Base-by-base conservation (phyloP, 2,113 vertebrate species). In the Gyps fulvus region DNA sequence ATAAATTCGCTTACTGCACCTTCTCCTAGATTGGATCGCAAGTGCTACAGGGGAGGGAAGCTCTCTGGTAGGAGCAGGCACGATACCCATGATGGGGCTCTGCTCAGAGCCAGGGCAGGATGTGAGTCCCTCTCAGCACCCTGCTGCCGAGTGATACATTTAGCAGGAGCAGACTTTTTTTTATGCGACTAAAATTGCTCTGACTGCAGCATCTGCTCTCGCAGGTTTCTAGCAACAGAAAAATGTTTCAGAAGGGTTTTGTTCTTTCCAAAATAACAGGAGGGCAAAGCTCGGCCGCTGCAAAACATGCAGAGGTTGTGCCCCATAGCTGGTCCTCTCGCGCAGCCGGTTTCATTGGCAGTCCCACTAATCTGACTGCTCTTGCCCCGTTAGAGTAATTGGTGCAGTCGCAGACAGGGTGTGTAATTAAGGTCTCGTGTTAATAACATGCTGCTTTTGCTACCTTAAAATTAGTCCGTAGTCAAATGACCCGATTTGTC, bases 251-350 rank as follows among this genome's bases (percentile, higher is more conserved):
- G 40, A 84, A 78, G 6, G 52, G 34, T 32, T 69, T 72, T 89
- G 19, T 69, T 77, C 38, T 9, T 90, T 49, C 20, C 22, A 70
- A 90, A 92, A 50, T 36, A 86, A 29, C 34, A 34, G 66, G 50
- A 62, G 11, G 31, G 32, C 66, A 77, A 65, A 89, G 58, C 82
- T 72, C 7, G 6, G 26, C 66, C 42, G 34, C 45, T 77, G 25
- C 69, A 40, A 69, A 79, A 21, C 9, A 2, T 3, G n/a, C n/a
- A 61, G 80, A 61, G 38, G 18, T 32, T 31, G 20, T 83, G 85
- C 38, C 67, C 72, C 32, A 5, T 0, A 1, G 52, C 72, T 57
- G 61, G 31, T 25, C 57, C 0, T 0, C 23, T 52, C 17, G 0
- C 26, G 23, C 8, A 3, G 65, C 34, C 4, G 0, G 21, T 55